phyloP scores from a whole-genome alignment of 2,888 invertebrate genomes.

The Conus canariensis region DNA sequence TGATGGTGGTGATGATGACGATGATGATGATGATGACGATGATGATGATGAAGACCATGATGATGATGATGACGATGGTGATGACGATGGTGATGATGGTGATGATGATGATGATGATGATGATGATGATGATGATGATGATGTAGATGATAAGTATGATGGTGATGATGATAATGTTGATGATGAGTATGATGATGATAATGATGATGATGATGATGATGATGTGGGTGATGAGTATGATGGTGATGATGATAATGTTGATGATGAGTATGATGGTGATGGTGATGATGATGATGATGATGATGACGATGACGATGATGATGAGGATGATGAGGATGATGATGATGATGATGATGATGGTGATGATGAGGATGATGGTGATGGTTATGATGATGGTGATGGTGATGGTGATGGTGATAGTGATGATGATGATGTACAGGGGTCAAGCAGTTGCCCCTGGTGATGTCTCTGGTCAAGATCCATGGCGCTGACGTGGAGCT shows the following conservation, averaged over 20 bases:
- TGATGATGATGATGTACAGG: constrained; percentile 54
- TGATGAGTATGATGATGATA: background rate
- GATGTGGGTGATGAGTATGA: background rate
- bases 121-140: background rate
- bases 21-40: constrained; percentile 5
- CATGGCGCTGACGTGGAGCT: constrained; percentile 69
- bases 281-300: background rate
- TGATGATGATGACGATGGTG: background rate
- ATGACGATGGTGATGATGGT: background rate
- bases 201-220: background rate
- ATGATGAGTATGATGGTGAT: background rate
- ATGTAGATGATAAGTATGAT: background rate
- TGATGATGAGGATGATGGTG: background rate
- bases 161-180: background rate
- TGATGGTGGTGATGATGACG: background rate
- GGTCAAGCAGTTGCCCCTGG: constrained; percentile 64
- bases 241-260: background rate
- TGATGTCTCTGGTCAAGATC: constrained; percentile 65
- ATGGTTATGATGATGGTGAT: background rate
- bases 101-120: background rate
- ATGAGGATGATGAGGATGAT: background rate
- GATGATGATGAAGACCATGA: background rate
- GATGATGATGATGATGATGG: constrained; percentile 5
- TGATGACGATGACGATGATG: background rate
- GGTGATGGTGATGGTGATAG: background rate